Evolutionary conservation across 2,888 invertebrate genomes (phyloP), one percentile per base, ranked within the genome.

Genomic region (Scaptomyza reducta): DNA sequence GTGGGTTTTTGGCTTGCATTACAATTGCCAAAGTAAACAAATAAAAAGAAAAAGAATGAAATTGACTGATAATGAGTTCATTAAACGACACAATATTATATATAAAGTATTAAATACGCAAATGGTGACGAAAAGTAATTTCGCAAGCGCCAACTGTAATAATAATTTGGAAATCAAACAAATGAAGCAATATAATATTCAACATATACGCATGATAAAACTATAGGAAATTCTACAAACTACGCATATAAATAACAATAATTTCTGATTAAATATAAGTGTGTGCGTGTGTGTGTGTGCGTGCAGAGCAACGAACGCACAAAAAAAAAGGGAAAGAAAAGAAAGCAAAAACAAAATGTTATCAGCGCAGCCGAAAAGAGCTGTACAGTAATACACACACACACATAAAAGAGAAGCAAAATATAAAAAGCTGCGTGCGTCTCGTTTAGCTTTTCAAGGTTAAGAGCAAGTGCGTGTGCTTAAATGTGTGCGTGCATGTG

Each of bases 391-490:
- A 62, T 45, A 44, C 14, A 18, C 29, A 61, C 16, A 49, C 50
- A 49, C 35, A 14, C 22, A 22, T 22, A 22, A 1, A 6, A 41
- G 61, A 63, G 53, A 79, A 18, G 47, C 55, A 58, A 55, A 58
- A 46, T 56, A 79, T 35, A 61, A 60, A 55, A 70, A 69, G 51
- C 72, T 66, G 71, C 57, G 70, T 63, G 71, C 69, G 74, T 59
- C 59, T 54, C 47, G 64, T 63, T 60, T 38, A 60, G 60, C 49
- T 57, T 82, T 87, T 87, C 83, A 84, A 84, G 83, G 83, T 84
- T 84, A 84, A 87, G 79, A 79, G 70, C 82, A 87, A 87, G 88
- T 84, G 83, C 86, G 88, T 85, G 79, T 74, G 77, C 62, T 54
- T 27, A 53, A 16, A 54, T 46, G 33, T 25, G 50, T 53, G 40